A percentile compares a stretch with the other conserved stretches of the same genome.
Conservation (phyloP, 2,888 invertebrate species). For the Drosophila formosana region DNA sequence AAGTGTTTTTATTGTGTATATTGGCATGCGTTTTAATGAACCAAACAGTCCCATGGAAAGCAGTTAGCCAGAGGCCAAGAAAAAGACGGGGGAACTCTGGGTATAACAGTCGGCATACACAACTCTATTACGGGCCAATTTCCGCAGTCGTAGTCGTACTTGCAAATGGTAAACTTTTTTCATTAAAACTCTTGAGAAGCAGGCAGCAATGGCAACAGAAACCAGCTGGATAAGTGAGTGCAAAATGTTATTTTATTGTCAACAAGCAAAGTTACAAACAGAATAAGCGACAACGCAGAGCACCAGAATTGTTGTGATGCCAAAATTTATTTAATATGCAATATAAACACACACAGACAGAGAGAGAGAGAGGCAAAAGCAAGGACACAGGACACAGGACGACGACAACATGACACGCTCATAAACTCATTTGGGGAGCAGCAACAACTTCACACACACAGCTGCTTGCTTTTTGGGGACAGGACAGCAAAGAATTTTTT, state of each 20-base stretch:
- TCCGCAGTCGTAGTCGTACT: conserved; percentile 24
- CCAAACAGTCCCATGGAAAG: conserved; percentile 37
- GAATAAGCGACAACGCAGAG: conserved; percentile 11
- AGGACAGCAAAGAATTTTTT: conserved; percentile 60
- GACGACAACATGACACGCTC: conserved; percentile 73
- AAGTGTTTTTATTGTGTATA: conserved; percentile 74
- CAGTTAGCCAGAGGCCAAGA: neutral
- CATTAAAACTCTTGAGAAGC: conserved; percentile 72
- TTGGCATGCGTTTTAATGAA: conserved; percentile 75
- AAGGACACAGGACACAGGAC: neutral
- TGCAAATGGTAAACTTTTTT: conserved; percentile 66
- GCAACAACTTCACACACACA: conserved; percentile 39
- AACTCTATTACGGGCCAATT: conserved; percentile 67
- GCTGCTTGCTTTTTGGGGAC: conserved; percentile 40
- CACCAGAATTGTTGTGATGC: conserved; percentile 45
- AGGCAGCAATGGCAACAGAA: conserved; percentile 2
- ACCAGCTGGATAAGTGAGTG: conserved; percentile 78
- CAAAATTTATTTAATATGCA: conserved; percentile 78
- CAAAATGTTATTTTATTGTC: conserved; percentile 82
- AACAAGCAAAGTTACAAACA: conserved; percentile 69
- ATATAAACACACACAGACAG: conserved; percentile 72
- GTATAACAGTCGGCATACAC: conserved; percentile 28
- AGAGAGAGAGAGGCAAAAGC: conserved; percentile 23
- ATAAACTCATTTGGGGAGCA: conserved; percentile 69
- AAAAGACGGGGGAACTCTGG: neutral